Evolutionary conservation across 2,797 vertebrate genomes (phyloP).

Genomic region (Fistularia tabacaria): DNA sequence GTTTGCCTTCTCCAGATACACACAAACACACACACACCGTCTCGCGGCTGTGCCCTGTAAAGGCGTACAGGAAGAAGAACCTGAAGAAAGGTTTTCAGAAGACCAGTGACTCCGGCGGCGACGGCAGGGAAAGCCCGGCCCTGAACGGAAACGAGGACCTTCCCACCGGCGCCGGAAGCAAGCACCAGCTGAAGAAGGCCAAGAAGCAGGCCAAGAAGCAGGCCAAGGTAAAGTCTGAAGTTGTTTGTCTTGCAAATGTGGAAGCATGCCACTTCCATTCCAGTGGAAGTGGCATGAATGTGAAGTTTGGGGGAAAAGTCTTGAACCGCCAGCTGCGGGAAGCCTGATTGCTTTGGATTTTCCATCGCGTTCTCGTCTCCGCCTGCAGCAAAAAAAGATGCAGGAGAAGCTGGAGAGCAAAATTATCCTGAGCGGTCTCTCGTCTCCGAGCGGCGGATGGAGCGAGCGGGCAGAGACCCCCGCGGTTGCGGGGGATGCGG

Average conservation of each 20-base stretch:
- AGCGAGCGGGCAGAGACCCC: constrained; percentile 27
- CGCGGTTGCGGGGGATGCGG: constrained; percentile 34
- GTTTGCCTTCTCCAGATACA: too few relatives aligned
- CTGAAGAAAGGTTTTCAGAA: constrained; percentile 67
- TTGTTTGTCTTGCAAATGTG: too few relatives aligned
- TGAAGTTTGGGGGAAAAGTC: background rate
- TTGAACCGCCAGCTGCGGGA: background rate
- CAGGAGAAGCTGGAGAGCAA: constrained; percentile 85
- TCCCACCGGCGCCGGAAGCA: constrained; percentile 76
- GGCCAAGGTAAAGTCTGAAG: constrained; percentile 79
- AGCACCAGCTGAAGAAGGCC: constrained; percentile 94
- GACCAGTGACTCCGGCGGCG: constrained; percentile 63
- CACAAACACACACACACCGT: too few relatives aligned
- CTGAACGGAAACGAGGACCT: constrained; percentile 73
- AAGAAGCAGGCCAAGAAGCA: constrained; percentile 96
- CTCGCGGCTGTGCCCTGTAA: too few relatives aligned
- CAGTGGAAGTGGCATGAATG: background rate
- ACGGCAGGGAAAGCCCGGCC: constrained; percentile 61
- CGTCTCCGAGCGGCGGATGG: constrained; percentile 48
- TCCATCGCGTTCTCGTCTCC: background rate
- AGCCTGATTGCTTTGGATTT: too few relatives aligned
- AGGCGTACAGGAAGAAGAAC: constrained; percentile 79
- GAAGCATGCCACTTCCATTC: background rate
- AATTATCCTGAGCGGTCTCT: constrained; percentile 59
- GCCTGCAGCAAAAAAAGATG: constrained; percentile 81